phyloP scores from a whole-genome alignment of 2,113 vertebrate species.

The Oncorhynchus tshawytscha region DNA sequence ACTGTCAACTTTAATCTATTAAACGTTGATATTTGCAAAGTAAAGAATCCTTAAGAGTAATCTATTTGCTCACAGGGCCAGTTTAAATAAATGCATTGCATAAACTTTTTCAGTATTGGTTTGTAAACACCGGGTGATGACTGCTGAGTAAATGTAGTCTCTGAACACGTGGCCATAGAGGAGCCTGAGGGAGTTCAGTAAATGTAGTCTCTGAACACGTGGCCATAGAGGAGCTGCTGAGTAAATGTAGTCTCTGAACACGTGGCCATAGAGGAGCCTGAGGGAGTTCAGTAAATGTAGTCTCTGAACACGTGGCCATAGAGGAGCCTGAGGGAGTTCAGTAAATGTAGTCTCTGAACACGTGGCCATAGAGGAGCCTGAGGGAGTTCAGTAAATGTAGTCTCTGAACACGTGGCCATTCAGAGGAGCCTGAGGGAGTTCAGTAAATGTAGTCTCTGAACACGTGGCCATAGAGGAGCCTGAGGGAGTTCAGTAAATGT shows the following conservation, averaged over 20 bases:
- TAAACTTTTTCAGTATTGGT: slow-evolving; percentile 95
- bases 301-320: slow-evolving; percentile 38
- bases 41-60: slow-evolving; percentile 92
- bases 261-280: slow-evolving; percentile 47
- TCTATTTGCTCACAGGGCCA: slow-evolving; percentile 95
- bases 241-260: neutral
- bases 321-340: slow-evolving; percentile 18
- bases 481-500: slow-evolving; percentile 68
- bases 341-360: neutral
- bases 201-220: slow-evolving; percentile 82
- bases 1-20: slow-evolving; percentile 70
- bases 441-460: neutral
- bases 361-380: slow-evolving; percentile 47
- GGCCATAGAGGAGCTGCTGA: slow-evolving; percentile 47
- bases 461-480: slow-evolving; percentile 46
- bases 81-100: slow-evolving; percentile 93
- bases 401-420: slow-evolving; percentile 39
- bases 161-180: slow-evolving; percentile 75
- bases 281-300: neutral
- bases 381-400: neutral
- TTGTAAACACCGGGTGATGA: slow-evolving; percentile 95
- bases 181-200: slow-evolving; percentile 8
- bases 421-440: slow-evolving; percentile 21
- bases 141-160: slow-evolving; percentile 93
- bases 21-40: slow-evolving; percentile 86